Percentiles rank a stretch among this genome's conserved stretches.
These are phyloP conservation scores for Pseudorhiza aurosa DNA, from an alignment of 30 jellyfish, hydroid and myxozoan genomes.

Conservation along the genomic window DNA sequence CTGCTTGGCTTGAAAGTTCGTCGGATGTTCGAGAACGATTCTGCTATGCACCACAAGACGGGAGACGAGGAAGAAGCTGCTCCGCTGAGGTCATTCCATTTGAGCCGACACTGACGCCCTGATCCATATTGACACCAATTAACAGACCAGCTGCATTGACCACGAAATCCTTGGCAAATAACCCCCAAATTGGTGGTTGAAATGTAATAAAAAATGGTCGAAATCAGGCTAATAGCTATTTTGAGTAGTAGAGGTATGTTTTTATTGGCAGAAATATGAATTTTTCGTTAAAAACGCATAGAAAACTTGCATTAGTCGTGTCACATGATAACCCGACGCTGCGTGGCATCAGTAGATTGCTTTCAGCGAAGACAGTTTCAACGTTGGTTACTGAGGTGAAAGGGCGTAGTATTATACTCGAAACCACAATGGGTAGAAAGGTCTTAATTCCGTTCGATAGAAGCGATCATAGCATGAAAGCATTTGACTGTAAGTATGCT, in stretches of 20 bases:
- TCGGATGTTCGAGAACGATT: background rate
- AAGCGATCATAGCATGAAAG: slow-evolving; percentile 75
- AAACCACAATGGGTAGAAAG: slow-evolving; percentile 44
- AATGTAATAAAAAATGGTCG: too few species aligned
- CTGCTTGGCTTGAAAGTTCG: background rate
- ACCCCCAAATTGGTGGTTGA: too few species aligned
- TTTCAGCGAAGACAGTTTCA: too few species aligned
- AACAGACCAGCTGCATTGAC: slow-evolving; percentile 27
- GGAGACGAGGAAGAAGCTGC: background rate
- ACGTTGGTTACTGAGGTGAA: too few species aligned
- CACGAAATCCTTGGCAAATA: too few species aligned
- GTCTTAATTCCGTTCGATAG: slow-evolving; percentile 58
- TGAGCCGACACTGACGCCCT: slow-evolving; percentile 46
- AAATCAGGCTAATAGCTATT: too few species aligned
- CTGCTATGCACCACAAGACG: background rate
- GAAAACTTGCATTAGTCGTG: background rate
- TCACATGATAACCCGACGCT: background rate
- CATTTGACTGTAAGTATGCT: slow-evolving; percentile 59
- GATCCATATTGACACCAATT: background rate
- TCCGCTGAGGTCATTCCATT: slow-evolving; percentile 2
- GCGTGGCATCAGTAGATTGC: slow-evolving; percentile 4
- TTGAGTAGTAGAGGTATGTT: too few species aligned
- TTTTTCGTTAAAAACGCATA: background rate
- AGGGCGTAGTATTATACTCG: background rate
- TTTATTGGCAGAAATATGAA: too few species aligned